These are phyloP conservation scores for Rhodeus uyekii DNA, from an alignment of 2,797 vertebrate genomes.

Conservation along the genomic window DNA sequence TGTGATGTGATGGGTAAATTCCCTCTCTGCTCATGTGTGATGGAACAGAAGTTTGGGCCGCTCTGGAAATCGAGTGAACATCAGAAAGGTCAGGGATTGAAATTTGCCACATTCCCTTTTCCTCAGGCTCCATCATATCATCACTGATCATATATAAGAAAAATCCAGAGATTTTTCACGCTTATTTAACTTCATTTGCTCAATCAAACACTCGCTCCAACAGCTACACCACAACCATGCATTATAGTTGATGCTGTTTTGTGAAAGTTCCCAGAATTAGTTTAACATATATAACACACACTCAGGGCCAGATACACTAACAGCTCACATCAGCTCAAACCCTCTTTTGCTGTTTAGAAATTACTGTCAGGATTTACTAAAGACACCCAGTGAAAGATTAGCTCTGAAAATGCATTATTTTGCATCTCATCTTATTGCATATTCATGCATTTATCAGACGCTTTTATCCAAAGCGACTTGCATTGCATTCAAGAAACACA, in stretches of 20 bases:
- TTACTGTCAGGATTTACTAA: no score
- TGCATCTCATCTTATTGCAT: no score
- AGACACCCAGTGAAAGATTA: no score
- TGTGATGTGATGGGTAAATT: constrained; percentile 52
- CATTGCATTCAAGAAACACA: no score
- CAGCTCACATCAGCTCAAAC: no score
- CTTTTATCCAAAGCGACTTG: no score
- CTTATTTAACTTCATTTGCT: constrained; percentile 11
- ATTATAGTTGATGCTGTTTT: not conserved
- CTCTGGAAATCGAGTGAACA: constrained; percentile 46
- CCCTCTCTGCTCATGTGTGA: constrained; percentile 49
- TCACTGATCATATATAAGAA: constrained; percentile 29
- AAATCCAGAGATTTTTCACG: constrained; percentile 58
- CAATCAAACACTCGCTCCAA: not conserved
- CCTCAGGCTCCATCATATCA: constrained; percentile 59
- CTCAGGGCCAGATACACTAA: no score
- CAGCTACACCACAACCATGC: not conserved
- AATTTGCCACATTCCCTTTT: constrained; percentile 65
- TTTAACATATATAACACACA: not conserved
- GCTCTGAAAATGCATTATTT: no score
- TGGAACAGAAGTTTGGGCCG: constrained; percentile 55
- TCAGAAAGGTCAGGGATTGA: constrained; percentile 72
- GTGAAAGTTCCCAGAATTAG: not conserved
- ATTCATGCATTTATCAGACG: no score
- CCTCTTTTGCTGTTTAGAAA: no score